Evolutionary conservation across 1,140 invertebrate species (phyloP), one percentile per base, ranked within the genome.

Genomic region (Bombyx mandarina): DNA sequence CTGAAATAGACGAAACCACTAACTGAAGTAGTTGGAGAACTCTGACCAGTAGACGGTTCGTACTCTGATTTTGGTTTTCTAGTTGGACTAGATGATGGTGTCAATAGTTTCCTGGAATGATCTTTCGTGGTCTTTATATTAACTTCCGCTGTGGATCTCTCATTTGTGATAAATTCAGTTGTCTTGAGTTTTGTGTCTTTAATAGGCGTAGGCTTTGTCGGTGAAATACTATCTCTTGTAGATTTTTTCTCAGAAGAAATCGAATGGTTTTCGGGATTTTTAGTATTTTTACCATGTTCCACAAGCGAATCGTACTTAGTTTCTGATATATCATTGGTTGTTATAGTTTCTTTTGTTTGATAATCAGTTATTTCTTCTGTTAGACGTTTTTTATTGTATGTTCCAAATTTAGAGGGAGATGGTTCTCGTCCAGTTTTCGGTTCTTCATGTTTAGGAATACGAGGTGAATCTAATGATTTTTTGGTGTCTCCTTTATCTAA

Each of bases 21-120:
- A 0, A 83, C 86, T n/a, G 86, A 87, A 26, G 86, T 88, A 53
- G 88, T 88, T 6, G 88, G 88, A 43, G 88, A 89, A 62, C 84
- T 88, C 67, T 87, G 83, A 22, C 76, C 79, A 56, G 76, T 85
- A 10, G 79, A 82, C 26, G 77, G 70, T 47, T 66, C 76, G 43
- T 63, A 76, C 62, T 87, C 86, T 26, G 57, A 43, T 69, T 84
- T 86, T 35, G 75, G 72, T 67, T 82, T 84, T 51, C 80, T 72
- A 26, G 80, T 84, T 43, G 86, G 85, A 60, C 85, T 88, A 35
- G 76, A 83, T 8, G 86, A 86, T 42, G 86, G 85, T 54, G 86
- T 83, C 10, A 79, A 65, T 5, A 83, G 73, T 61, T 77, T 77
- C 43, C 80, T 67, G 43, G 77, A 67, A 18, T 67, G 73, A 48